phyloP scores from a whole-genome alignment of 2,888 invertebrate species.

The Sarcophaga subvicina region DNA sequence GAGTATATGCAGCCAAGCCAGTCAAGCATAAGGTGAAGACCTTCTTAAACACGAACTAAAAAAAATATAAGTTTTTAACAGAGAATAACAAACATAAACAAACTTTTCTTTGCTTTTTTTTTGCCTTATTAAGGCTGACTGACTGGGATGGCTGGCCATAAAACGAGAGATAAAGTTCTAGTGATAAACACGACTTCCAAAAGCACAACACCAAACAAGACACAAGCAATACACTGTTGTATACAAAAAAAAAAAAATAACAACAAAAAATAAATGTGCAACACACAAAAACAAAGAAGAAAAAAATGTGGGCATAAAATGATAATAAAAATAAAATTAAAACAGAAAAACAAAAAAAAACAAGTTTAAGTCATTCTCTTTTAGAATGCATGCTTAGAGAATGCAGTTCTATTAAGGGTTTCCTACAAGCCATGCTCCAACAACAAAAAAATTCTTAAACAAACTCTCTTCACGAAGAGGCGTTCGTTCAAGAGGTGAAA shows the following conservation, averaged over 20 bases:
- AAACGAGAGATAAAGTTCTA: slow-evolving; percentile 63
- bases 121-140: slow-evolving; percentile 63
- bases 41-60: slow-evolving; percentile 58
- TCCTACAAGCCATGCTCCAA: not conserved
- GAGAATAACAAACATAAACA: slow-evolving; percentile 21
- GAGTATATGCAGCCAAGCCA: slow-evolving; percentile 53
- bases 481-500: slow-evolving; percentile 50
- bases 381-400: slow-evolving; percentile 19
- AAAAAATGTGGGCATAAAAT: slow-evolving; percentile 61
- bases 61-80: not conserved
- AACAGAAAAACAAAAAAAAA: no score
- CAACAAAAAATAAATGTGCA: not conserved
- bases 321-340: slow-evolving; percentile 37
- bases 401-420: slow-evolving; percentile 13
- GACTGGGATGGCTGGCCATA: slow-evolving; percentile 20
- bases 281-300: slow-evolving; percentile 10
- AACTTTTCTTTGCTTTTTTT: not conserved
- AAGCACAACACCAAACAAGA: slow-evolving; percentile 8
- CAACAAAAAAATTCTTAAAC: not conserved
- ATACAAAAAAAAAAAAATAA: not conserved
- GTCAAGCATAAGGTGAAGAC: slow-evolving; percentile 64
- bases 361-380: slow-evolving; percentile 36
- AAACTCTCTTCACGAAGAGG: slow-evolving; percentile 35
- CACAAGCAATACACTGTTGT: not conserved
- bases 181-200: slow-evolving; percentile 58